Base-by-base conservation (phyloP, 2,797 vertebrate genomes). In the Neostethus bicornis region DNA sequence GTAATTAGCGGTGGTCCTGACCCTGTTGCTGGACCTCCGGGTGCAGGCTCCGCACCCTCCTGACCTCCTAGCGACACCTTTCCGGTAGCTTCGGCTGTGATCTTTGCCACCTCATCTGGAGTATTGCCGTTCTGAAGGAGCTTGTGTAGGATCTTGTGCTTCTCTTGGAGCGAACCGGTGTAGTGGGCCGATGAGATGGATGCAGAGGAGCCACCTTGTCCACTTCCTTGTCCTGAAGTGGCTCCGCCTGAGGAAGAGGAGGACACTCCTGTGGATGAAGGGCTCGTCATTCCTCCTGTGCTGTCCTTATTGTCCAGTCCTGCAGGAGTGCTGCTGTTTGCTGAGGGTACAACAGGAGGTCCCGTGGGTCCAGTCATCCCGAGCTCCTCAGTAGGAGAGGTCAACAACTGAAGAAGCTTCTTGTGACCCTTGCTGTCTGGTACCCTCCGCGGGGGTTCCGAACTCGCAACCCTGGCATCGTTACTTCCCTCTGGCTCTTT, bases 101-200 rank as follows among this genome's bases (percentile, higher is more conserved):
- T 98, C 86, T 97, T 97, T 26, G 96, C 96, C 2, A 99, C 96
- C 25, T 99, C 97, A 3, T 96, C 96, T 0, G 97, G 95, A 1
- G 96, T 98, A 72, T 98, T 98, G 41, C 96, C 95, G 4, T 99
- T 98, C 76, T 98, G 95, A 59, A 99, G 90, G 62, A 99, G 89
- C 86, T 99, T 99, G 86, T 99, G 97, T 47, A 99, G 92, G 87
- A 99, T 99, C 64, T 96, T 94, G 83, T 99, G 96, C 76, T 98
- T 98, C 84, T 99, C 96, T 70, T 98, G 96, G 74, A 98, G 87
- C 3, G 95, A 89, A 45, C 90, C 91, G 1, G 89, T 86, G 46
- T 88, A 78, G 62, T 89, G 88, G 61, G 89, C 89, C 1, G 87
- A 79, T 2, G 84, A 80, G 14, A 87, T 41, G 0, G 94, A 91